phyloP scores from a whole-genome alignment of 2,113 vertebrate species.

The Turdus rufiventris region DNA sequence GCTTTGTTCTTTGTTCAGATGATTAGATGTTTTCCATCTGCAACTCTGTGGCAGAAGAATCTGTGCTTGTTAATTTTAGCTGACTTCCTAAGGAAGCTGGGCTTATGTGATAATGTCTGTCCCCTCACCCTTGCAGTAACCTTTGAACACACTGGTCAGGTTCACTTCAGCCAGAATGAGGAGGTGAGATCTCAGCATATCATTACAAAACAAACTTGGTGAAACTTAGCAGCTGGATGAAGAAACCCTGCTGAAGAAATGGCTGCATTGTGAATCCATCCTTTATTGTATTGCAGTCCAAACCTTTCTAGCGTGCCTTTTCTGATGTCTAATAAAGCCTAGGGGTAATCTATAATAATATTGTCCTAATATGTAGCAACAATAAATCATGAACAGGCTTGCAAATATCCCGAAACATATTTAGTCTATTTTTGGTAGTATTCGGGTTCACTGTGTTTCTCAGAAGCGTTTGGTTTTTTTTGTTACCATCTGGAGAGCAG shows the following conservation, averaged over 20 bases:
- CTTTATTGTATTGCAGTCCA: background rate
- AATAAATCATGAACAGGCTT: background rate
- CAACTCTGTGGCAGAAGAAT: background rate
- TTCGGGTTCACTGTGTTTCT: background rate
- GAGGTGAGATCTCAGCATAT: background rate
- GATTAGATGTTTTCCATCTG: conserved; percentile 56
- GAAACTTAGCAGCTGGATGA: background rate
- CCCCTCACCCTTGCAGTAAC: background rate
- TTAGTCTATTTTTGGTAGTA: background rate
- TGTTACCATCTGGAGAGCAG: background rate
- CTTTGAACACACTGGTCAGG: background rate
- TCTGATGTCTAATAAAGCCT: background rate
- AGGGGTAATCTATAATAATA: background rate
- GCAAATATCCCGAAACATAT: background rate
- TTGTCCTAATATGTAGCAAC: background rate
- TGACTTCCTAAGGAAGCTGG: conserved; percentile 54
- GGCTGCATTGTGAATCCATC: background rate
- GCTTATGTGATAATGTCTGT: conserved; percentile 24
- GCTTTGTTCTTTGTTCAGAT: conserved; percentile 46
- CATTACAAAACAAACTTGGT: background rate
- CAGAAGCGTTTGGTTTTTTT: background rate
- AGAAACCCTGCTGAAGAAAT: background rate
- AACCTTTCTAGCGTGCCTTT: background rate
- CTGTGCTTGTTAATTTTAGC: conserved; percentile 16
- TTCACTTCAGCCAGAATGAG: background rate